Conservation (phyloP, 2,797 vertebrate species). For the Balearica regulorum region DNA sequence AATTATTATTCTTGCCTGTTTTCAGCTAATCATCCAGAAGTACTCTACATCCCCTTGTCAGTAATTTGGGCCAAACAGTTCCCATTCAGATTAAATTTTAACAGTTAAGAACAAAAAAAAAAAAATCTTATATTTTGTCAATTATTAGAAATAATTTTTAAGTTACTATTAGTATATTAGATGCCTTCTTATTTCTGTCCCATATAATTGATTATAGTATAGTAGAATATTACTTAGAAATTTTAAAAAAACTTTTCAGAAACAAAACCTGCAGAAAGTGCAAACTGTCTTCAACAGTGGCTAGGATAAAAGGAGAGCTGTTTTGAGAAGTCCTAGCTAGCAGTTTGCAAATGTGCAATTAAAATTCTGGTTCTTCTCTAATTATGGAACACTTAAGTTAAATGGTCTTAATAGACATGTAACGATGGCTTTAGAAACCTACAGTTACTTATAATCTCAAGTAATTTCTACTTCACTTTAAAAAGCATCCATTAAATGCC, state of each 20-base stretch:
- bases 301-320: constrained; percentile 27
- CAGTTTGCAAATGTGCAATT: constrained; percentile 75
- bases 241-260: background rate
- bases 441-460: constrained; percentile 71
- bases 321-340: constrained; percentile 62
- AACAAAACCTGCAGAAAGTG: background rate
- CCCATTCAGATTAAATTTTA: background rate
- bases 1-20: background rate
- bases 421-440: constrained; percentile 74
- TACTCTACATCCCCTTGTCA: background rate
- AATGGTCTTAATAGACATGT: constrained; percentile 76
- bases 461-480: constrained; percentile 70
- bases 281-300: background rate
- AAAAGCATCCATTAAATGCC: constrained; percentile 67
- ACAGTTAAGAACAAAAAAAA: background rate
- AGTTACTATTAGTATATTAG: background rate
- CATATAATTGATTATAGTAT: background rate
- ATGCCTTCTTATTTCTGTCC: background rate
- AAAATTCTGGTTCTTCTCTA: constrained; percentile 73
- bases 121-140: background rate
- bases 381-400: constrained; percentile 74
- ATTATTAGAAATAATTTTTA: background rate
- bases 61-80: background rate
- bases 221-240: background rate
- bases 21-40: background rate